Evolutionary conservation across 1,140 invertebrate genomes (phyloP).

Genomic region (Hyles euphorbiae): DNA sequence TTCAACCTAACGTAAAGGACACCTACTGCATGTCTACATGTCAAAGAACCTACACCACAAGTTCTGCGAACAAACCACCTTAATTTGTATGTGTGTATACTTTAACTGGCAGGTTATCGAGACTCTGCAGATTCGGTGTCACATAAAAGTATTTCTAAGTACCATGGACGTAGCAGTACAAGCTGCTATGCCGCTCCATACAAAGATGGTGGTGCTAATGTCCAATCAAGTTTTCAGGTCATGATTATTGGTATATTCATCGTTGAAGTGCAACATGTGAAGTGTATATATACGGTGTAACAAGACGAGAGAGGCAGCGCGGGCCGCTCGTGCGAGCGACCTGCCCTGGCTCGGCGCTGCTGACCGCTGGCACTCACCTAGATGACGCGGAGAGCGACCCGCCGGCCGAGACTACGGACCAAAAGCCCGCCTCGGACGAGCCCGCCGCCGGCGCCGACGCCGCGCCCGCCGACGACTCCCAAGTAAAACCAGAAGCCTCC

Average conservation of each 20-base stretch:
- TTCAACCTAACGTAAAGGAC: no score
- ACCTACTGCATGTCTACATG: no score
- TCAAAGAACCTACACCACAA: no score
- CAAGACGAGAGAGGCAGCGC: constrained; percentile 45
- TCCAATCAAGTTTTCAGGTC: constrained; percentile 74
- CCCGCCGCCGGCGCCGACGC: constrained; percentile 30
- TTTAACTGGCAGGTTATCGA: constrained; percentile 12
- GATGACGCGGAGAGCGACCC: constrained; percentile 53
- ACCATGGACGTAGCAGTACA: constrained; percentile 25
- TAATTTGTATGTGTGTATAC: not conserved
- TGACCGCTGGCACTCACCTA: constrained; percentile 57
- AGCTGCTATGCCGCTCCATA: constrained; percentile 37
- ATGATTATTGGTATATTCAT: constrained; percentile 42
- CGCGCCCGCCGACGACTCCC: constrained; percentile 39
- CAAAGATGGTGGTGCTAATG: constrained; percentile 63
- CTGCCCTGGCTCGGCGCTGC: constrained; percentile 46
- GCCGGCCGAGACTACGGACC: constrained; percentile 27
- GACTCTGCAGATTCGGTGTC: constrained; percentile 24
- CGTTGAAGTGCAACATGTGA: constrained; percentile 21
- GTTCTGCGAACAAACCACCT: no score
- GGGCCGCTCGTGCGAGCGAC: constrained; percentile 56
- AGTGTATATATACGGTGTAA: constrained; percentile 11
- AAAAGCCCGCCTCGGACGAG: constrained; percentile 33
- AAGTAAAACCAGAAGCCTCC: constrained; percentile 60
- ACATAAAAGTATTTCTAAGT: constrained; percentile 35